A percentile compares a stretch with the other conserved stretches of the same genome.
phyloP scores from a whole-genome alignment of 1,140 invertebrate genomes.

The Nasonia longicornis region DNA sequence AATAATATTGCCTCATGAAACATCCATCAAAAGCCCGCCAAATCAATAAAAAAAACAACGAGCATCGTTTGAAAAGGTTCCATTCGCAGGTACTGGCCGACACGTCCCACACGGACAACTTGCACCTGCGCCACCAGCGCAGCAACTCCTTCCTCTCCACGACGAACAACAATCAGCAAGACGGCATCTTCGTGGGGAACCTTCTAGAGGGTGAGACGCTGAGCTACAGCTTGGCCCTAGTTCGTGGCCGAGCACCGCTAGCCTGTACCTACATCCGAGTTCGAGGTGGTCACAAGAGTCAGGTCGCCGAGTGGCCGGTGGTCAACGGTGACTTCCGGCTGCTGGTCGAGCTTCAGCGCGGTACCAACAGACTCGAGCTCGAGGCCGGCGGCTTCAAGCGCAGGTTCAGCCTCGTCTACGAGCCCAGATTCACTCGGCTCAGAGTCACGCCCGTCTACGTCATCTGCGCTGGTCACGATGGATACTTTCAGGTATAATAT shows the following conservation, averaged over 20 bases:
- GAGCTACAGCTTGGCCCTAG: slow-evolving; percentile 63
- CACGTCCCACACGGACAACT: not conserved
- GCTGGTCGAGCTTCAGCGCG: slow-evolving; percentile 60
- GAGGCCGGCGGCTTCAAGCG: slow-evolving; percentile 58
- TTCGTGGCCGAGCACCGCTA: slow-evolving; percentile 58
- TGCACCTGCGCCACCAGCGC: slow-evolving; percentile 2
- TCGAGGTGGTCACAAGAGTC: slow-evolving; percentile 55
- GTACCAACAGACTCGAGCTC: slow-evolving; percentile 62
- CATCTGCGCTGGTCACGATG: slow-evolving; percentile 81
- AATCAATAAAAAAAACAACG: no score
- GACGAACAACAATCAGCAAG: slow-evolving; percentile 12
- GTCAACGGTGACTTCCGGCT: slow-evolving; percentile 64
- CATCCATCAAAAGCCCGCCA: no score
- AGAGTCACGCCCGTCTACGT: slow-evolving; percentile 79
- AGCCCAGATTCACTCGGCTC: slow-evolving; percentile 61
- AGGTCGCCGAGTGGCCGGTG: slow-evolving; percentile 63
- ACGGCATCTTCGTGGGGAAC: slow-evolving; percentile 52
- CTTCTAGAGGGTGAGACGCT: slow-evolving; percentile 61
- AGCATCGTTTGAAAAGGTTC: not conserved
- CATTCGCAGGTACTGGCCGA: slow-evolving; percentile 32
- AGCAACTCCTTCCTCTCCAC: slow-evolving; percentile 10
- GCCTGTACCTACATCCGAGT: slow-evolving; percentile 59
- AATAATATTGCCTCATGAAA: no score
- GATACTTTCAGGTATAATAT: slow-evolving; percentile 76
- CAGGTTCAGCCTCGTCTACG: slow-evolving; percentile 59